Evolutionary conservation across 2,797 vertebrate species (phyloP).

Genomic region (Urosaurus nigricauda): DNA sequence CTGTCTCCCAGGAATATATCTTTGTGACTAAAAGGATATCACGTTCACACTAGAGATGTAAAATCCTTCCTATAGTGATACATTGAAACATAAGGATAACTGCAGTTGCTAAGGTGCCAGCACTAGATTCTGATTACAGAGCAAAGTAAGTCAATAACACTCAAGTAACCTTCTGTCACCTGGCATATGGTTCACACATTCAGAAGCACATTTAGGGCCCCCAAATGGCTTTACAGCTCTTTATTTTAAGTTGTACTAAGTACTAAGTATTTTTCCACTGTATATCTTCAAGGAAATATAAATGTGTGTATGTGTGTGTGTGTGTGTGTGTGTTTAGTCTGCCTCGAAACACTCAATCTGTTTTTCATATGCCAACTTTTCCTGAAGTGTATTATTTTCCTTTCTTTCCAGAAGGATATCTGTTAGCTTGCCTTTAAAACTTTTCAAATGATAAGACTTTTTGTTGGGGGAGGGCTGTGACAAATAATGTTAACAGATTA

Average conservation of each 20-base stretch:
- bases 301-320: background rate
- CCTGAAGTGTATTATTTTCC: accelerated
- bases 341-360: background rate
- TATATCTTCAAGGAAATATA: background rate
- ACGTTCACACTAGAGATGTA: background rate
- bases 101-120: slow-evolving; percentile 2
- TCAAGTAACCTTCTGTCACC: slow-evolving; percentile 35
- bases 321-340: background rate
- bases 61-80: slow-evolving; percentile 21
- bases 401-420: background rate
- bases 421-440: background rate
- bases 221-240: slow-evolving; percentile 4
- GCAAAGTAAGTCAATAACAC: slow-evolving; percentile 27
- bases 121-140: background rate
- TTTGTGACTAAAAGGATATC: slow-evolving; percentile 23
- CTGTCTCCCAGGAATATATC: slow-evolving; percentile 15
- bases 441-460: background rate
- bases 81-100: slow-evolving; percentile 26
- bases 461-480: slow-evolving; percentile 4
- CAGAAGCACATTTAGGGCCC: slow-evolving; percentile 13
- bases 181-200: slow-evolving; percentile 33
- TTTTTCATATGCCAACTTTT: slow-evolving; percentile 4
- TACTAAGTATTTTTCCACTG: background rate
- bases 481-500: background rate
- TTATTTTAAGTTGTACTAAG: slow-evolving; percentile 7